Percentiles rank a stretch among this genome's conserved stretches.
These are phyloP conservation scores for Halcyon chelicuti DNA, from an alignment of 2,797 vertebrate species.

Conservation along the genomic window DNA sequence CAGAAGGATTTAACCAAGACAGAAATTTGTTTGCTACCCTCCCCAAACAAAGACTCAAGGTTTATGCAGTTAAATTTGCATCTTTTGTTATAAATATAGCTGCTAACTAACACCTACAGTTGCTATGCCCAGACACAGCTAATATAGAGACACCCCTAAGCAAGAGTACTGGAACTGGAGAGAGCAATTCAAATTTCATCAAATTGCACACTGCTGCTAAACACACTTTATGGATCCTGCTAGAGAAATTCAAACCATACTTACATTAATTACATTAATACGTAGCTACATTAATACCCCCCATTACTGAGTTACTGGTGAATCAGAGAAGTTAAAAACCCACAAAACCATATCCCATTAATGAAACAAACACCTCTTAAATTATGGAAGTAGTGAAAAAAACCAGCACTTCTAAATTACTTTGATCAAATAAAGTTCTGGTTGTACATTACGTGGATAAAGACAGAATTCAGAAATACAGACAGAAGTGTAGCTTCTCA, in stretches of 20 bases:
- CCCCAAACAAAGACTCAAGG: background rate
- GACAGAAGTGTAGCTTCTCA: background rate
- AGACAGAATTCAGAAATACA: background rate
- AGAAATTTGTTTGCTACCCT: background rate
- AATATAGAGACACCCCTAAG: background rate
- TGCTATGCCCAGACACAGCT: background rate
- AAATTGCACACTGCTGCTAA: background rate
- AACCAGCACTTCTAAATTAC: background rate
- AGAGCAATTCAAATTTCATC: background rate
- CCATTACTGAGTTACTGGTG: background rate
- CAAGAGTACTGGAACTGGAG: background rate
- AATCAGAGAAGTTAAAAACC: background rate
- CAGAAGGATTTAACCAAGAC: background rate
- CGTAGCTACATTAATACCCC: background rate
- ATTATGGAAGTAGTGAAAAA: background rate
- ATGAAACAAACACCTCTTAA: background rate
- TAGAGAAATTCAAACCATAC: background rate
- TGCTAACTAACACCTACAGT: background rate
- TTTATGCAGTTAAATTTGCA: background rate
- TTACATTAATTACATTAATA: background rate
- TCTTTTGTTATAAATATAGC: background rate
- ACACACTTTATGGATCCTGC: background rate
- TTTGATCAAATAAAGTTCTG: background rate
- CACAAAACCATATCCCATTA: background rate
- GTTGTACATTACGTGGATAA: background rate